A percentile compares a stretch with the other conserved stretches of the same genome.
Conservation (phyloP, 2,113 vertebrate genomes). For the Chloropsis cyanopogon region DNA sequence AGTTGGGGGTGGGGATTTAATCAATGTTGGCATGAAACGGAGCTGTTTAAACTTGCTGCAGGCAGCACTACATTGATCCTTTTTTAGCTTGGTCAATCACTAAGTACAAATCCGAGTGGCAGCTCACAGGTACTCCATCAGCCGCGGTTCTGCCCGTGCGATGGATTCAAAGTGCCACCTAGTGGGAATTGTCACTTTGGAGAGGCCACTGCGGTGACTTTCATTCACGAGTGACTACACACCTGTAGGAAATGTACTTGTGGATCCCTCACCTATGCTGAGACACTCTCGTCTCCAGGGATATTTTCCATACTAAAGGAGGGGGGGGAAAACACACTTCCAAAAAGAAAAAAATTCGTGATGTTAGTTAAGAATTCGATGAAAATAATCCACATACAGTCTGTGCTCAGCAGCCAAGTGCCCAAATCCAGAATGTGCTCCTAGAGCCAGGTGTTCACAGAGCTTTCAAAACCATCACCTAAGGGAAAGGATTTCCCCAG, state of each 20-base stretch:
- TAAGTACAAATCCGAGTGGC: neutral
- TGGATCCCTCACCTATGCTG: neutral
- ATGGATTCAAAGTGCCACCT: slow-evolving; percentile 61
- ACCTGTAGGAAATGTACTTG: neutral
- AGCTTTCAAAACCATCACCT: neutral
- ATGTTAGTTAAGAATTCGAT: neutral
- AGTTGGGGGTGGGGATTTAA: neutral
- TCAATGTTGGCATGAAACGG: neutral
- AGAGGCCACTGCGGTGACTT: neutral
- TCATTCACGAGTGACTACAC: neutral
- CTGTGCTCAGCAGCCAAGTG: neutral
- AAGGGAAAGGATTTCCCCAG: neutral
- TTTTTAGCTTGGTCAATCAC: slow-evolving; percentile 20
- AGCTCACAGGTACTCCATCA: neutral
- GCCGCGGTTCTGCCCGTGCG: neutral
- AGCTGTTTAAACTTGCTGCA: slow-evolving; percentile 20
- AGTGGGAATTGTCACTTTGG: neutral
- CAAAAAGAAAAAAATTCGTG: neutral
- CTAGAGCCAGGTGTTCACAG: neutral
- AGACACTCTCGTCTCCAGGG: neutral
- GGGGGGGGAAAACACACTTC: rapidly evolving
- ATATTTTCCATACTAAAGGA: neutral
- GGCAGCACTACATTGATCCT: neutral
- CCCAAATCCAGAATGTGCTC: neutral
- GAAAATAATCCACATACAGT: neutral